These are phyloP conservation scores for Aleiodes sp. DNA, from an alignment of 1,140 invertebrate genomes.

Conservation along the genomic window DNA sequence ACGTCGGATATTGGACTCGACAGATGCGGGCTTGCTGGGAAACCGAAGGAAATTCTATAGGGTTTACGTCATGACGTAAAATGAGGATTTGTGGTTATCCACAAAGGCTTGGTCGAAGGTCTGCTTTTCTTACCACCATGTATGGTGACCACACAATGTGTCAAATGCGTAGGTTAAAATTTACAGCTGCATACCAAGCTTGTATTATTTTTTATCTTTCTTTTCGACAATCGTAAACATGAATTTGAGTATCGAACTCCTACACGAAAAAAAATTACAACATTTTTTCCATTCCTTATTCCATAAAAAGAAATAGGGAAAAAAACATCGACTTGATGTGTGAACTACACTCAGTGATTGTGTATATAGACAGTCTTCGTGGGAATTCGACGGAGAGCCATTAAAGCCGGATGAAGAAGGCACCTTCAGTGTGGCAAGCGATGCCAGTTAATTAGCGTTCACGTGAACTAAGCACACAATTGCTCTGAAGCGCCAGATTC, in stretches of 20 bases:
- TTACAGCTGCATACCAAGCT: background rate
- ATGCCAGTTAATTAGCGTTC: slow-evolving; percentile 10
- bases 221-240: background rate
- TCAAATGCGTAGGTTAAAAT: slow-evolving; percentile 11
- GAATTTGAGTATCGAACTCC: background rate
- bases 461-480: slow-evolving; percentile 19
- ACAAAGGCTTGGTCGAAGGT: background rate
- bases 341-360: background rate
- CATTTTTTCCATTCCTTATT: no score
- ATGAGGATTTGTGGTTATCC: slow-evolving; percentile 11
- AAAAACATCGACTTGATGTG: background rate
- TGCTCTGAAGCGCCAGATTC: background rate
- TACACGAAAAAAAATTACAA: no score
- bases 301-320: background rate
- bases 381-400: slow-evolving; percentile 5
- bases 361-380: background rate
- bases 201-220: background rate
- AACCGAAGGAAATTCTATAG: slow-evolving; percentile 5
- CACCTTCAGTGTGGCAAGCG: background rate
- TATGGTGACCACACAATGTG: background rate
- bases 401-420: background rate
- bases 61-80: background rate
- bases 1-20: background rate
- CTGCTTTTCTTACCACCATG: background rate
- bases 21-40: slow-evolving; percentile 11